Evolutionary conservation across 2,113 vertebrate species (phyloP).

Genomic region (Percopsis transmontana): DNA sequence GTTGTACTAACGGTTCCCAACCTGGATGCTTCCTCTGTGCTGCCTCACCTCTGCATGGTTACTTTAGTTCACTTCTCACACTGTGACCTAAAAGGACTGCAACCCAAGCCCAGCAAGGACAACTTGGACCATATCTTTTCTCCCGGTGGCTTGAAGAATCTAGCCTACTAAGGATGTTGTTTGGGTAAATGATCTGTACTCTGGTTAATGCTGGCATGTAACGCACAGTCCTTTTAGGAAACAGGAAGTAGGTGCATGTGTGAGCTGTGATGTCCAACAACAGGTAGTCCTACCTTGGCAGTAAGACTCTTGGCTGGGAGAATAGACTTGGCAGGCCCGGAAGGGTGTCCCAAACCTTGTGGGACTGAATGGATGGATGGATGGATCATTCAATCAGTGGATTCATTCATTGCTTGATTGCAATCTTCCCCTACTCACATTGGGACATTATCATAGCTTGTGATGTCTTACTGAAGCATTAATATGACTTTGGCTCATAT

Average conservation of each 20-base stretch:
- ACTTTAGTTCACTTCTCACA: slow-evolving; percentile 42
- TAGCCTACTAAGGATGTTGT: too few relatives aligned
- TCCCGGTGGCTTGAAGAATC: not conserved
- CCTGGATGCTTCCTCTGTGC: slow-evolving; percentile 27
- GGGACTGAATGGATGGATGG: not conserved
- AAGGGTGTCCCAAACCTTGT: not conserved
- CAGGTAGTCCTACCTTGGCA: slow-evolving; percentile 3
- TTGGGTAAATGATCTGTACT: not conserved
- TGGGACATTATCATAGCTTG: too few relatives aligned
- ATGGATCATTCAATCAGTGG: not conserved
- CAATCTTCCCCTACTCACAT: too few relatives aligned
- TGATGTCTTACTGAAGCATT: slow-evolving; percentile 1
- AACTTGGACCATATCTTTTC: not conserved
- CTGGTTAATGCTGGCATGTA: not conserved
- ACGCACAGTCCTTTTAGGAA: slow-evolving; percentile 56
- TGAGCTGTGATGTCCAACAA: slow-evolving; percentile 30
- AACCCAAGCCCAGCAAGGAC: not conserved
- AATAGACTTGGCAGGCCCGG: not conserved
- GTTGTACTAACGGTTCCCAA: slow-evolving; percentile 17
- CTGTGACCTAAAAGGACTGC: slow-evolving; percentile 65
- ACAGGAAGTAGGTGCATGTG: slow-evolving; percentile 55
- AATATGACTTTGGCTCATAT: not conserved
- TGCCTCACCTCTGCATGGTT: slow-evolving; percentile 57
- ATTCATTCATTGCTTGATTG: slow-evolving; percentile 6
- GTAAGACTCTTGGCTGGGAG: slow-evolving; percentile 10